phyloP scores from a whole-genome alignment of 2,888 invertebrate genomes.

The Molorchus minor region DNA sequence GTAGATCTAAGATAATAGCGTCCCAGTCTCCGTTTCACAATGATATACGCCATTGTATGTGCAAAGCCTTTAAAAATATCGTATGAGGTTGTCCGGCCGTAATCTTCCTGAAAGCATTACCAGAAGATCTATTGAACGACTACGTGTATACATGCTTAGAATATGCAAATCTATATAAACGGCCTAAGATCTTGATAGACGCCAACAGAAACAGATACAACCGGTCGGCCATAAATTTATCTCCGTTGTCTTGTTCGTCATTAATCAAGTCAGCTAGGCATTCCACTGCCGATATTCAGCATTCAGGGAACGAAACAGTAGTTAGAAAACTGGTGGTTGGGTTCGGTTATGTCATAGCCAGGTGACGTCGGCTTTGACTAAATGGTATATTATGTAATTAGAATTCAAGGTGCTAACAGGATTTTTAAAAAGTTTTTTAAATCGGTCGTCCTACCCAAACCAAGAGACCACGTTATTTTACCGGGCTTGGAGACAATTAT shows the following conservation, averaged over 20 bases:
- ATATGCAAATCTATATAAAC: constrained; percentile 49
- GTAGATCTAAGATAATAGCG: not conserved
- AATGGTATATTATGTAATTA: too few species aligned
- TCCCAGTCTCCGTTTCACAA: not conserved
- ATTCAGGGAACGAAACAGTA: constrained; percentile 7
- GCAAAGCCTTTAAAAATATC: constrained; percentile 5
- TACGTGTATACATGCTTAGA: constrained; percentile 43
- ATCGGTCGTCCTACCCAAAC: too few species aligned
- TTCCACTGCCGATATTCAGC: constrained; percentile 16
- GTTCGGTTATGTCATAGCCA: too few species aligned
- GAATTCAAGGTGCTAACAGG: too few species aligned
- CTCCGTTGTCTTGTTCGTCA: constrained; percentile 46
- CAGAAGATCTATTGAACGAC: constrained; percentile 12
- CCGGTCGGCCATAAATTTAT: constrained; percentile 50
- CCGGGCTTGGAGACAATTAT: too few species aligned
- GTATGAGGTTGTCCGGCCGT: not conserved
- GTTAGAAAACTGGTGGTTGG: too few species aligned
- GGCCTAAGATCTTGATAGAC: constrained; percentile 51
- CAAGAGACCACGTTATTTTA: too few species aligned
- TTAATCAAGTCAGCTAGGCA: constrained; percentile 45
- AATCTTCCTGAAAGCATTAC: constrained; percentile 18
- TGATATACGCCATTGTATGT: not conserved
- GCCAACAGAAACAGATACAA: constrained; percentile 50
- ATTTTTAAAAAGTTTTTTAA: too few species aligned
- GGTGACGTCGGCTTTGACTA: too few species aligned